phyloP scores from a whole-genome alignment of 2,113 vertebrate species.

The Ochotona princeps region DNA sequence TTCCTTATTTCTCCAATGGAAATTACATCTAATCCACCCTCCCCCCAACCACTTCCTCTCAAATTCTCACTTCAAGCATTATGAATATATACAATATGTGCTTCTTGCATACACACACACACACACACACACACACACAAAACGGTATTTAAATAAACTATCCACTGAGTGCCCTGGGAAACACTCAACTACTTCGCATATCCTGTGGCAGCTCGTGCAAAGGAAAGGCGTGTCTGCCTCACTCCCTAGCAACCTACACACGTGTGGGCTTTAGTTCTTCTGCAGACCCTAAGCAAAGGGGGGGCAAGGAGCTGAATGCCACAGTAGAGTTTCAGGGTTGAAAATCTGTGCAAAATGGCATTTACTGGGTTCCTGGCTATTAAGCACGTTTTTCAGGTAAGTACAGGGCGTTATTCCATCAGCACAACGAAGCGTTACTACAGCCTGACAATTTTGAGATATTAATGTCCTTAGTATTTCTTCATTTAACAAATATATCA shows the following conservation, averaged over 20 bases:
- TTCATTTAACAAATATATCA: constrained; percentile 77
- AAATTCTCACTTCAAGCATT: constrained; percentile 67
- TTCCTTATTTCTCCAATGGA: constrained; percentile 57
- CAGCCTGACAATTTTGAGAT: constrained; percentile 81
- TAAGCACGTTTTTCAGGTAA: constrained; percentile 81
- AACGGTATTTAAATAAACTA: constrained; percentile 72
- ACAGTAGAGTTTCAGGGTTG: constrained; percentile 25
- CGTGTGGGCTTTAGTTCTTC: constrained; percentile 50
- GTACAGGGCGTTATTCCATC: constrained; percentile 80
- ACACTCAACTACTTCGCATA: constrained; percentile 74
- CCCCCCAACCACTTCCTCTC: constrained; percentile 33
- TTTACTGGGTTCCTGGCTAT: constrained; percentile 57
- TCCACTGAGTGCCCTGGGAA: constrained; percentile 65
- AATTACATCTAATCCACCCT: constrained; percentile 33
- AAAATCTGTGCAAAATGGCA: constrained; percentile 39
- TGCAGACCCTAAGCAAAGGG: constrained; percentile 55
- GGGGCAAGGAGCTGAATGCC: neutral
- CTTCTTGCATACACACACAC: constrained; percentile 66
- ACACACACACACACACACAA: neutral
- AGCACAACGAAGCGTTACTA: constrained; percentile 77
- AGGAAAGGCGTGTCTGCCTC: constrained; percentile 77
- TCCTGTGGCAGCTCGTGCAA: constrained; percentile 66
- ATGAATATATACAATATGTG: constrained; percentile 65
- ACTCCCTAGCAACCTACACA: constrained; percentile 74
- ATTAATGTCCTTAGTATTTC: constrained; percentile 79